Conservation (phyloP, 2,888 invertebrate genomes). For the Oscheius sp. region DNA sequence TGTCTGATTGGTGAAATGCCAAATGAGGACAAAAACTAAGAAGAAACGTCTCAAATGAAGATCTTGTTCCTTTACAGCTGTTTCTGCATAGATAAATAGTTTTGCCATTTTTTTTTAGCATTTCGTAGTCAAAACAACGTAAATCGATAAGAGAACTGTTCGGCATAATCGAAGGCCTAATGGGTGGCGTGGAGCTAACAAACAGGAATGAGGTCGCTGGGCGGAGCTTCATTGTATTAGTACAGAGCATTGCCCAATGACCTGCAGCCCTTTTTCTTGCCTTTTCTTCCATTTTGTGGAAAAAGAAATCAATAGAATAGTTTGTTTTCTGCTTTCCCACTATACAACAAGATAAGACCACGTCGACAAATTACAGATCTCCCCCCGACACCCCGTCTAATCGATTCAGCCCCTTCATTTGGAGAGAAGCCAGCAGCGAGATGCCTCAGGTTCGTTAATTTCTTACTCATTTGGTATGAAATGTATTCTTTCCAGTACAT, state of each 20-base stretch:
- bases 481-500: constrained; percentile 74
- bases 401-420: not conserved
- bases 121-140: too few species aligned
- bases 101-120: too few species aligned
- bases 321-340: not conserved
- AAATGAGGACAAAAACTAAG: too few species aligned
- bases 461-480: not conserved
- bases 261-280: not conserved
- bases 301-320: not conserved
- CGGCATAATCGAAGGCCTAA: not conserved
- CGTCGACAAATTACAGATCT: constrained; percentile 6
- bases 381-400: not conserved
- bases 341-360: not conserved
- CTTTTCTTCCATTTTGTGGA: not conserved
- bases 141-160: too few species aligned
- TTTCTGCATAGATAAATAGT: too few species aligned
- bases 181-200: constrained; percentile 1
- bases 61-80: too few species aligned
- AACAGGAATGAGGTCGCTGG: constrained; percentile 18
- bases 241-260: not conserved
- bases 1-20: too few species aligned
- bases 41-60: too few species aligned
- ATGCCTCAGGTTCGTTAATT: constrained; percentile 19
- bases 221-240: not conserved
- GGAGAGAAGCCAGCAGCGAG: constrained; percentile 7